Evolutionary conservation across 2,113 vertebrate species (phyloP).

Genomic region (Amazona guildingii): DNA sequence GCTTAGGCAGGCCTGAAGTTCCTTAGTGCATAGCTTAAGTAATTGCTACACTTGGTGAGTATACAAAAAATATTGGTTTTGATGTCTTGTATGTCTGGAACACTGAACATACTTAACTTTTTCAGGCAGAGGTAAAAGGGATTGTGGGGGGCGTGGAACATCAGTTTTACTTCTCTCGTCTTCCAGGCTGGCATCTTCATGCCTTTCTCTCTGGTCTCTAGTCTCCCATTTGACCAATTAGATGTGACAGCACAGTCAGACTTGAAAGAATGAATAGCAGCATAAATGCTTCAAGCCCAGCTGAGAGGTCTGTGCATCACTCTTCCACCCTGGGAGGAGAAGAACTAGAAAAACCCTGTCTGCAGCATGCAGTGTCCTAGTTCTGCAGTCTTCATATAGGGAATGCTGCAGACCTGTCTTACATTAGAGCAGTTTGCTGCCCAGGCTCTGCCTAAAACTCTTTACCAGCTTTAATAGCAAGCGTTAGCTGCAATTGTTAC

Average conservation of each 20-base stretch:
- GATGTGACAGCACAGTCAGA: not conserved
- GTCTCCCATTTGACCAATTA: not conserved
- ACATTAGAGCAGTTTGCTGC: not conserved
- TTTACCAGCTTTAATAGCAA: not conserved
- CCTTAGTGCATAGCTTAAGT: not conserved
- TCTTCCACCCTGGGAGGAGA: not conserved
- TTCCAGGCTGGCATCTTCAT: not conserved
- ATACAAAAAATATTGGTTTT: not conserved
- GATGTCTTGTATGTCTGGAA: not conserved
- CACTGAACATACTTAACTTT: not conserved
- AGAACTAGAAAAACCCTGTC: not conserved
- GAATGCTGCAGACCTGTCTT: not conserved
- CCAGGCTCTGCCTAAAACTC: not conserved
- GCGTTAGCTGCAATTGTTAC: not conserved
- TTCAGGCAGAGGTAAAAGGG: not conserved
- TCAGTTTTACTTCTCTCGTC: not conserved
- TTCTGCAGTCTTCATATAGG: not conserved
- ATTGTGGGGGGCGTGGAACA: not conserved
- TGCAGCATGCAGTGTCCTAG: not conserved
- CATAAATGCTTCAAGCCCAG: not conserved
- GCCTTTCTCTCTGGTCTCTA: not conserved
- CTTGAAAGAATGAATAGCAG: not conserved
- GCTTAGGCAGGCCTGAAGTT: not conserved
- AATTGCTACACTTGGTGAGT: not conserved
- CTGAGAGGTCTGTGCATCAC: not conserved